Evolutionary conservation across 2,888 invertebrate genomes (phyloP), one percentile per base, ranked within the genome.

Genomic region (Hypolimnas misippus): DNA sequence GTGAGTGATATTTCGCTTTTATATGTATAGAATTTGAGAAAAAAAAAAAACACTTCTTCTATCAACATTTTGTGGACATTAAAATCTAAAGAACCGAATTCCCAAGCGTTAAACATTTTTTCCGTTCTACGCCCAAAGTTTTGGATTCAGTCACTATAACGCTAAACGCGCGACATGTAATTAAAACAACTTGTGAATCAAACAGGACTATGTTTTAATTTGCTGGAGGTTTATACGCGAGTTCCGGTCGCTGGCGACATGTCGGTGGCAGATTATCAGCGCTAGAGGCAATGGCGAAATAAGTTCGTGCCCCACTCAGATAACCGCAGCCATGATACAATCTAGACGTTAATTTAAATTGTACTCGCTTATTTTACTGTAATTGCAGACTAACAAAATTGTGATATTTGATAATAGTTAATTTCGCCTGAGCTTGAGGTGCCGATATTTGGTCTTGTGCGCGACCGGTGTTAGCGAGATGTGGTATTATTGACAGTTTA

Each of bases 261-360:
- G 57, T 62, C 62, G 31, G 53, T 49, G 49, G 64, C 63, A 66
- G 65, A 64, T 68, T 63, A 66, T 68, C 66, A 57, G 40, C 44
- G 38, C 50, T 38, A 54, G 53, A 35, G 44, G 44, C 35, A 67
- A 69, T 69, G 65, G 57, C 62, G 69, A 69, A 69, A 67, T 67
- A 63, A 59, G 60, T 63, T 63, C 61, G 61, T 59, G 63, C 49
- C 63, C 63, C 17, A 56, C 61, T 58, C 46, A 69, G 69, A 67
- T 69, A 65, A 58, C 57, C 55, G 52, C 52, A 53, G 49, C 53
- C 44, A 56, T 58, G 69, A 69, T 67, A 58, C 53, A 66, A 69
- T 69, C 69, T 38, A 51, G 51, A 61, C 46, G 67, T 63, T 57
- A 63, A 68, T 66, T 66, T 63, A 69, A 69, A 69, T 66, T 69